Base-by-base conservation (phyloP, 2,888 invertebrate species). In the Mactromeris polynyma region DNA sequence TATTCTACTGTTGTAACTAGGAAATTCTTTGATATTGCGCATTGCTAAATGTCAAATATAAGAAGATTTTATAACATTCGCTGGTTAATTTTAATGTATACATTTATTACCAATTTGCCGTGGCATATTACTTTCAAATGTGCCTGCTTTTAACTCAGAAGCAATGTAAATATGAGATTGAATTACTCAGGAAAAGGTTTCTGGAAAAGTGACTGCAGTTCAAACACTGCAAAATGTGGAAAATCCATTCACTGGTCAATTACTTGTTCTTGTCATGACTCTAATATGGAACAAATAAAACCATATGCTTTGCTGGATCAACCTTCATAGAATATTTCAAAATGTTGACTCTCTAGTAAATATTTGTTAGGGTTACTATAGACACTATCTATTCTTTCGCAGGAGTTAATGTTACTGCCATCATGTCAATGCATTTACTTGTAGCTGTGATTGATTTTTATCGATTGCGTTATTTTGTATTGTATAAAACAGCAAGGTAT, bases 331-430 rank as follows among this genome's bases (percentile, higher is more conserved):
- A 73, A 33, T 33, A 73, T 73, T 73, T 73, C 73, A 73, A 73
- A 73, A 73, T 73, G 73, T 46, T 42, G 69, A 83, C 73, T 46
- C 73, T 31, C 21, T 11, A n/a, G 73, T 83, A 83, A 83, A 83
- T 83, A 83, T 83, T 83, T 73, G 26, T 33, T 42, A 19, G 7
- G 14, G 83, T 83, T 73, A 40, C 83, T 83, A 83, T 83, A 77
- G 83, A 21, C 73, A 83, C 83, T 33, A 17, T 73, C 73, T 73
- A 33, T 73, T 73, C 26, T 58, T 26, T 58, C 26, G 21, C 26
- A 6, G 26, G 33, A 7, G 36, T 73, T 73, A 33, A 73, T 73
- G 33, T 73, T 36, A 73, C 36, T 33, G 19, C 17, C 17, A 73
- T 73, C 36, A 73, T 73, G 73, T 73, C 33, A 33, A 17, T 33